A percentile compares a stretch with the other conserved stretches of the same genome.
These are phyloP conservation scores for Galaxias olidus DNA, from an alignment of 2,797 vertebrate genomes.

Conservation along the genomic window DNA sequence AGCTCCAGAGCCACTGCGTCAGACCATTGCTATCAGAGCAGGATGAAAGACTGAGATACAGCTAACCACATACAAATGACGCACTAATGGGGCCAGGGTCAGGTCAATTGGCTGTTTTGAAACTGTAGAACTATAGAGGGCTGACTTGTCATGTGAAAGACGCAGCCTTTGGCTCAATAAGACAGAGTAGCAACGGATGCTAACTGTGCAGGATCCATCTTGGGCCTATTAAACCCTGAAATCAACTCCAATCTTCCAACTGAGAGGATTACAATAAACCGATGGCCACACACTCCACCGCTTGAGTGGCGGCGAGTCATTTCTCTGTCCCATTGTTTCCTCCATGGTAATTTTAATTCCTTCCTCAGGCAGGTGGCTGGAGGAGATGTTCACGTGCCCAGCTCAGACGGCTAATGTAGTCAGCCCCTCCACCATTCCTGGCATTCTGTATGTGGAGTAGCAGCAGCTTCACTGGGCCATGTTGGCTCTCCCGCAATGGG, in stretches of 20 bases:
- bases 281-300: background rate
- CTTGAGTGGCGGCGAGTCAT: constrained; percentile 1
- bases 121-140: background rate
- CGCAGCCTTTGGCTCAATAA: background rate
- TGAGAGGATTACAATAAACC: background rate
- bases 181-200: background rate
- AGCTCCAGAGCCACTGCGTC: constrained; percentile 20
- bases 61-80: background rate
- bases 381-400: background rate
- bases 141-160: background rate
- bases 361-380: background rate
- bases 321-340: background rate
- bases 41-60: background rate
- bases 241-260: background rate
- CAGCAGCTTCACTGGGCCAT: background rate
- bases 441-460: background rate
- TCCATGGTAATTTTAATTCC: background rate
- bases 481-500: background rate
- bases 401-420: background rate
- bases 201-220: background rate
- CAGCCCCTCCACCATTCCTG: constrained; percentile 5
- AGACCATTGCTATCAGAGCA: constrained; percentile 10
- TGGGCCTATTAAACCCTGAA: background rate
- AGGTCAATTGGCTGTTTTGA: constrained; percentile 7
- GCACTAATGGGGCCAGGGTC: background rate